These are phyloP conservation scores for Agrilus mali DNA, from an alignment of 2,888 invertebrate species.

Conservation along the genomic window DNA sequence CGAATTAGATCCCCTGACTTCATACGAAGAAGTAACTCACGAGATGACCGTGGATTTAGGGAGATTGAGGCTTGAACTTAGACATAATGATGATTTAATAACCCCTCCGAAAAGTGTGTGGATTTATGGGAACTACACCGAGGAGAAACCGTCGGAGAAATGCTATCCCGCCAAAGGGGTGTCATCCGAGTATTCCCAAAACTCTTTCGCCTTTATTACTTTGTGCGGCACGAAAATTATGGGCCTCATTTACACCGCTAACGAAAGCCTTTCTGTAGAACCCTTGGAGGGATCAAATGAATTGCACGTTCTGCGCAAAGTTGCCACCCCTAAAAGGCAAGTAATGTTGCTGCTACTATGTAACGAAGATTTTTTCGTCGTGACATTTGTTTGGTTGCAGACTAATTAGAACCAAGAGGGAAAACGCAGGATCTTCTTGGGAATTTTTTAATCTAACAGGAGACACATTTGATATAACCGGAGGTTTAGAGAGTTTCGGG, in stretches of 20 bases:
- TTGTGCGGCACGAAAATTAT: slow-evolving; percentile 21
- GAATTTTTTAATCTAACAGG: slow-evolving; percentile 35
- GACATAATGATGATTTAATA: slow-evolving; percentile 5
- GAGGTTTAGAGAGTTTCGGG: slow-evolving; percentile 16
- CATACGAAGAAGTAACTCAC: slow-evolving; percentile 16
- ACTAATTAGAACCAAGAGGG: too few relatives aligned
- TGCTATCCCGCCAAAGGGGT: slow-evolving; percentile 24
- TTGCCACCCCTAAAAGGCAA: too few relatives aligned
- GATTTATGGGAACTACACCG: slow-evolving; percentile 16
- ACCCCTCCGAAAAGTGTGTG: slow-evolving; percentile 7
- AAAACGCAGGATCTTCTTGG: slow-evolving; percentile 7
- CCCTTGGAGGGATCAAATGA: slow-evolving; percentile 15
- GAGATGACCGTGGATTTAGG: slow-evolving; percentile 22
- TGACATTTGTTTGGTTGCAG: too few relatives aligned
- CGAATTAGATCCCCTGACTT: slow-evolving; percentile 17
- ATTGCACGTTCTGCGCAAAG: neutral
- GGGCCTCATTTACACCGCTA: slow-evolving; percentile 23
- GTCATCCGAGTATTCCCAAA: slow-evolving; percentile 19
- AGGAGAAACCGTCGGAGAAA: slow-evolving; percentile 10
- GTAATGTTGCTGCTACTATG: too few relatives aligned
- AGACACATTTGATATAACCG: slow-evolving; percentile 33
- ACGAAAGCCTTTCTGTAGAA: slow-evolving; percentile 22
- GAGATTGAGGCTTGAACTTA: slow-evolving; percentile 23
- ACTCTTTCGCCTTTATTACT: slow-evolving; percentile 23
- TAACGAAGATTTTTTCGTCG: too few relatives aligned